Conservation (phyloP, 2,797 vertebrate species). For the Muraenolepis orangiensis region DNA sequence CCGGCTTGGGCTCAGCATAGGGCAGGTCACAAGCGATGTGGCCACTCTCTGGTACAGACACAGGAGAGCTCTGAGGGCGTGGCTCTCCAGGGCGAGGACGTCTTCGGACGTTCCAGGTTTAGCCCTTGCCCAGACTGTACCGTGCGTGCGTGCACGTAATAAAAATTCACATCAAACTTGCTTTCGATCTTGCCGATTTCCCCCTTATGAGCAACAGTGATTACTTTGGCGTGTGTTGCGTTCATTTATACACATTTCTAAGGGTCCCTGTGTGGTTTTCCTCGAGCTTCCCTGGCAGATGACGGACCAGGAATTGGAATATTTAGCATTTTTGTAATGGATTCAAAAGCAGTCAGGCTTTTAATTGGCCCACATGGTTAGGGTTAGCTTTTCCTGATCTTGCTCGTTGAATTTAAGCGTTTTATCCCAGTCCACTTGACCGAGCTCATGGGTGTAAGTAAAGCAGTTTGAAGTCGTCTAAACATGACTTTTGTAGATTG, state of each 20-base stretch:
- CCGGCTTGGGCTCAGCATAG: too few species aligned
- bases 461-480: accelerated
- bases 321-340: accelerated
- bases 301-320: accelerated
- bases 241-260: constrained; percentile 42
- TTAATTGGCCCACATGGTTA: constrained; percentile 22
- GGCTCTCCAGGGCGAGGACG: constrained; percentile 36
- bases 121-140: too few species aligned
- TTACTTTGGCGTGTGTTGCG: constrained; percentile 29
- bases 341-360: neutral
- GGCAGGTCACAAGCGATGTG: too few species aligned
- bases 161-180: too few species aligned
- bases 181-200: constrained; percentile 30
- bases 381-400: constrained; percentile 26
- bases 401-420: constrained; percentile 7
- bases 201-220: neutral
- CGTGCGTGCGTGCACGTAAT: too few species aligned
- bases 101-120: too few species aligned
- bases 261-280: constrained; percentile 23
- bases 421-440: neutral
- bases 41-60: too few species aligned
- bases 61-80: too few species aligned
- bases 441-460: neutral
- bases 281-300: accelerated
- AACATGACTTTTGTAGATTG: constrained; percentile 15